These are phyloP conservation scores for Ethmia dodecea DNA, from an alignment of 2,888 invertebrate genomes.

Conservation along the genomic window DNA sequence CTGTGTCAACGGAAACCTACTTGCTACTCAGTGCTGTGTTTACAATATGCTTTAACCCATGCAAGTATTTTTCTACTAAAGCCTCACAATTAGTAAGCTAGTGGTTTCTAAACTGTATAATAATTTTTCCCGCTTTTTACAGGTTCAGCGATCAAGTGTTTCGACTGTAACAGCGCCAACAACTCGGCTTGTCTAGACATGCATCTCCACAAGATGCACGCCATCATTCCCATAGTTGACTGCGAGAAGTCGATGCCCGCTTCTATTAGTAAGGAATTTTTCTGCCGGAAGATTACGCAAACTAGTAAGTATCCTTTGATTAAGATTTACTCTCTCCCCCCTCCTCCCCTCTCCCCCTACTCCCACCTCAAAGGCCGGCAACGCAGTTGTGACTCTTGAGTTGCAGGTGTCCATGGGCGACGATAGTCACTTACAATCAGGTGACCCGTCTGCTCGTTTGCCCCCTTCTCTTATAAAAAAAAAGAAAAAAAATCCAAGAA, in stretches of 20 bases:
- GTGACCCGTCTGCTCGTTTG: too few relatives aligned
- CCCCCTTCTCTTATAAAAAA: too few relatives aligned
- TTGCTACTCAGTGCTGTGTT: slow-evolving; percentile 32
- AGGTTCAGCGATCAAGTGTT: slow-evolving; percentile 80
- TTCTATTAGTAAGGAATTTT: slow-evolving; percentile 55
- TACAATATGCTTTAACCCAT: slow-evolving; percentile 32
- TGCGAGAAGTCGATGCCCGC: slow-evolving; percentile 40
- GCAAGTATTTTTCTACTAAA: slow-evolving; percentile 30
- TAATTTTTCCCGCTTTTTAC: slow-evolving; percentile 6
- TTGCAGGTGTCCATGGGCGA: too few relatives aligned
- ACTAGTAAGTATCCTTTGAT: slow-evolving; percentile 78
- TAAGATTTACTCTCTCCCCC: too few relatives aligned
- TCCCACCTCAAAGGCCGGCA: too few relatives aligned
- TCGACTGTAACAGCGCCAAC: slow-evolving; percentile 83
- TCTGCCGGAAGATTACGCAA: slow-evolving; percentile 84
- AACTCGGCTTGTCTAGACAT: slow-evolving; percentile 80
- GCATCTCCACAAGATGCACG: slow-evolving; percentile 73
- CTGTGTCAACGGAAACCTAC: slow-evolving; percentile 17
- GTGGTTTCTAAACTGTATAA: background rate
- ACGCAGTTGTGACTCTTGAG: too few relatives aligned
- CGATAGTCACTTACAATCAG: too few relatives aligned
- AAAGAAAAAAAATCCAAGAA: too few relatives aligned
- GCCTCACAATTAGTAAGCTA: background rate
- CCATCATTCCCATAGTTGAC: slow-evolving; percentile 50
- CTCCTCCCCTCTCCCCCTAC: too few relatives aligned